Evolutionary conservation across 2,113 vertebrate genomes (phyloP).

Genomic region (Tychaedon coryphoeus): DNA sequence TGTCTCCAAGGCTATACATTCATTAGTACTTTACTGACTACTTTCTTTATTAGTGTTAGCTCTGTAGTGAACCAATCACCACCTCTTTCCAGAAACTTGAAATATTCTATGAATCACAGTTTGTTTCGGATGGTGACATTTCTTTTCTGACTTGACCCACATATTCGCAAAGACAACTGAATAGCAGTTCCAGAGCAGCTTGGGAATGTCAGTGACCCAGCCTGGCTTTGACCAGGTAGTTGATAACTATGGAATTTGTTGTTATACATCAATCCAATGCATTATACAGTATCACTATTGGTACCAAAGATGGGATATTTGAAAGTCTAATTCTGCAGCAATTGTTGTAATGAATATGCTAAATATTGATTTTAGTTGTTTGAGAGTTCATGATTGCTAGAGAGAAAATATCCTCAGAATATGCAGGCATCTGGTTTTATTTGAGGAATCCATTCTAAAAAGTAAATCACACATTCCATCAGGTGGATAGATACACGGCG

Average conservation of each 20-base stretch:
- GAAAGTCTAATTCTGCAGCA: slow-evolving; percentile 45
- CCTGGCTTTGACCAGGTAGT: neutral
- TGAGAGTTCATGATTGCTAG: slow-evolving; percentile 1
- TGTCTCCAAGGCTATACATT: neutral
- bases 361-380: slow-evolving; percentile 1
- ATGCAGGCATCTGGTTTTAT: neutral
- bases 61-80: neutral
- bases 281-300: neutral
- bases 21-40: neutral
- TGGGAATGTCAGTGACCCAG: neutral
- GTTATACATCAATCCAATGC: neutral
- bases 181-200: neutral
- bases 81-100: neutral
- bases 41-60: neutral
- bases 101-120: neutral
- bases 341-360: slow-evolving; percentile 33
- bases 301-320: neutral
- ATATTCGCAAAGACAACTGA: neutral
- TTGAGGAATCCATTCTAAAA: neutral
- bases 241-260: neutral
- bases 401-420: slow-evolving; percentile 26
- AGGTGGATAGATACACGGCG: neutral
- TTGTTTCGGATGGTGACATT: neutral
- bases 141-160: neutral
- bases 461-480: neutral